A percentile compares a stretch with the other conserved stretches of the same genome.
Evolutionary conservation across 1,140 invertebrate genomes (phyloP).

Genomic region (Lycorma delicatula): DNA sequence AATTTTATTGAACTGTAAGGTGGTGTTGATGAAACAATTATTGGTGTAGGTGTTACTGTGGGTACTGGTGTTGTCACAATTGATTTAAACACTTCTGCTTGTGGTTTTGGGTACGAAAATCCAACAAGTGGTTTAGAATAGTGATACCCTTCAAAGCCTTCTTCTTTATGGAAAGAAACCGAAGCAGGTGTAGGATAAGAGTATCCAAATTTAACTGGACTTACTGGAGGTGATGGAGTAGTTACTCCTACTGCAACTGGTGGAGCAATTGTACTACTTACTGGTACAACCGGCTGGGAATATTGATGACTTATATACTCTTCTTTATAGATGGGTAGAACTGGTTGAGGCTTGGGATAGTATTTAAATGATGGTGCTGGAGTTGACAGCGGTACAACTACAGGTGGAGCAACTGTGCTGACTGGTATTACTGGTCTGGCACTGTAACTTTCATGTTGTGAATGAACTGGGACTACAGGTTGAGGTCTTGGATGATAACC

Average conservation of each 20-base stretch:
- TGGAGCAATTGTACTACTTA: conserved; percentile 7
- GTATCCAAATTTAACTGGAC: conserved; percentile 10
- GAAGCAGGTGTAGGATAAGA: conserved; percentile 3
- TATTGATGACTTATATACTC: conserved; percentile 39
- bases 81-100: not conserved
- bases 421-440: not conserved
- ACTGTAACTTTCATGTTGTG: too few species aligned
- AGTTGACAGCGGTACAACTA: too few species aligned
- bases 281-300: conserved; percentile 35
- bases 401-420: not conserved
- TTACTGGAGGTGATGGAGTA: not conserved
- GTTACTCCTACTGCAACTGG: not conserved
- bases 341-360: conserved; percentile 26
- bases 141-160: too few species aligned
- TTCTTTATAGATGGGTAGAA: conserved; percentile 17
- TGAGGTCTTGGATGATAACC: conserved; percentile 28
- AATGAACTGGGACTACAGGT: conserved; percentile 11
- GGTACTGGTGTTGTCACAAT: not conserved
- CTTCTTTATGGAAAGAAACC: too few species aligned
- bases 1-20: not conserved
- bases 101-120: conserved; percentile 1
- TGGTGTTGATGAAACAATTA: conserved; percentile 3
- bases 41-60: not conserved
- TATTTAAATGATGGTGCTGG: conserved; percentile 21
- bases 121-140: not conserved